Percentiles rank a stretch among this genome's conserved stretches.
These are phyloP conservation scores for Ostrea edulis DNA, from an alignment of 1,140 invertebrate genomes.

Conservation along the genomic window DNA sequence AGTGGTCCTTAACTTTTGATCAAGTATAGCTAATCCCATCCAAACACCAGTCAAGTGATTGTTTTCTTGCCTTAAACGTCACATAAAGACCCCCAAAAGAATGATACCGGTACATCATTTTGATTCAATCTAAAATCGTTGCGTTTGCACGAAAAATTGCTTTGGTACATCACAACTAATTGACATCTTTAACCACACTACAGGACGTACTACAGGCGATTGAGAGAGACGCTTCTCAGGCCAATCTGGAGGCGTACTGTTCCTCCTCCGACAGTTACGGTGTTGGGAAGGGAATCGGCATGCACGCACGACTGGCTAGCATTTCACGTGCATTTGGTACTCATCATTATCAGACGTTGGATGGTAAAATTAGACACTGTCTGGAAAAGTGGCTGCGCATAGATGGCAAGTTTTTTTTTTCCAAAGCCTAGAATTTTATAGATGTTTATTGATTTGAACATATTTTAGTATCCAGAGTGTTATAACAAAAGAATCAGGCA, in stretches of 20 bases:
- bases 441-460: too few species aligned
- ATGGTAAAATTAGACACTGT: slow-evolving; percentile 64
- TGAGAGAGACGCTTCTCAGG: slow-evolving; percentile 62
- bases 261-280: slow-evolving; percentile 69
- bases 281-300: slow-evolving; percentile 70
- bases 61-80: too few species aligned
- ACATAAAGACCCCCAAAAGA: too few species aligned
- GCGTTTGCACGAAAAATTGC: too few species aligned
- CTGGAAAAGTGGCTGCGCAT: slow-evolving; percentile 72
- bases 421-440: background rate
- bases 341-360: slow-evolving; percentile 64
- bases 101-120: too few species aligned
- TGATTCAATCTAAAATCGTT: too few species aligned
- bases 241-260: slow-evolving; percentile 63
- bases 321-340: slow-evolving; percentile 71
- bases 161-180: background rate
- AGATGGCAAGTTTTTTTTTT: slow-evolving; percentile 59
- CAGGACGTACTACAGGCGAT: slow-evolving; percentile 69
- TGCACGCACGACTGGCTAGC: slow-evolving; percentile 68
- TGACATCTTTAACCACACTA: background rate
- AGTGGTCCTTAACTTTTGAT: too few species aligned
- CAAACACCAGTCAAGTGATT: too few species aligned
- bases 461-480: too few species aligned
- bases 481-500: too few species aligned
- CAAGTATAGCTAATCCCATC: too few species aligned